A percentile compares a stretch with the other conserved stretches of the same genome.
These are phyloP conservation scores for Sebastes hubbsi DNA, from an alignment of 2,797 vertebrate genomes.

Conservation along the genomic window DNA sequence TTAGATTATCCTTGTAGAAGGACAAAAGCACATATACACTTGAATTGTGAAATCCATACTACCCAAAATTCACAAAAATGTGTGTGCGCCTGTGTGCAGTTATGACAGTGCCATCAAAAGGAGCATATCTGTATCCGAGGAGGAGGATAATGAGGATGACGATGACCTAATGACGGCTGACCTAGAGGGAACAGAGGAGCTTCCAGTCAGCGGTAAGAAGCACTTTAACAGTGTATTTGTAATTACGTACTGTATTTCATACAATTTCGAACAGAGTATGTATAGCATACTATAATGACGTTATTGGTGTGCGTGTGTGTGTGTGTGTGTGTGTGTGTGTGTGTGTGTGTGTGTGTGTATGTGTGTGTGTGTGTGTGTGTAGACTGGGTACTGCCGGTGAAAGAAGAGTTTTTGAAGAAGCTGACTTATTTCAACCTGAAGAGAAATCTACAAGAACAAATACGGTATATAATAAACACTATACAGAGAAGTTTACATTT, in stretches of 20 bases:
- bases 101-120: conserved; percentile 47
- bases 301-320: neutral
- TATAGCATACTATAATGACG: neutral
- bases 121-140: conserved; percentile 5
- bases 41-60: neutral
- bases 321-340: neutral
- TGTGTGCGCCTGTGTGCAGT: conserved; percentile 42
- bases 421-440: conserved; percentile 83
- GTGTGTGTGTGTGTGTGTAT: neutral
- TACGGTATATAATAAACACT: conserved; percentile 59
- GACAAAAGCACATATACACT: neutral
- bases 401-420: conserved; percentile 83
- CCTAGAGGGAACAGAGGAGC: conserved; percentile 15
- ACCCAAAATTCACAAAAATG: neutral
- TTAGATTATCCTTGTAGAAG: neutral
- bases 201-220: conserved; percentile 72
- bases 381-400: conserved; percentile 83
- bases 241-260: neutral
- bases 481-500: neutral
- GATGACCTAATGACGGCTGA: neutral
- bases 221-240: neutral
- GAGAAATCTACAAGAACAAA: conserved; percentile 84
- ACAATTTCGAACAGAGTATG: neutral
- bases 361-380: neutral
- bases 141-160: conserved; percentile 38